These are phyloP conservation scores for Zootermopsis nevadensis DNA, from an alignment of 2,888 invertebrate species.

Conservation along the genomic window DNA sequence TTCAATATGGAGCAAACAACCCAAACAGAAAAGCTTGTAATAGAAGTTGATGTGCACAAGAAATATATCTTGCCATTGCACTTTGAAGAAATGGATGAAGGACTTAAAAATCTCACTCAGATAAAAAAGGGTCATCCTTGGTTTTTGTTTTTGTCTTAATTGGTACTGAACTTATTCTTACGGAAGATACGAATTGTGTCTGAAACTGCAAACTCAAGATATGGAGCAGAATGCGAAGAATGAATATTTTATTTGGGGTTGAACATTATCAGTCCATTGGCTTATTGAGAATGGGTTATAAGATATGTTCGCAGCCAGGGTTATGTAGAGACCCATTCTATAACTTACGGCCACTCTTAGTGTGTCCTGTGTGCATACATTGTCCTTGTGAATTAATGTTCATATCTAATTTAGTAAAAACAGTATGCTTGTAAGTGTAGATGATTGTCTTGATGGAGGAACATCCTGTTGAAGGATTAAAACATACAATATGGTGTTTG, in stretches of 20 bases:
- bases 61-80: slow-evolving; percentile 25
- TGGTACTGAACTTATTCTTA: not conserved
- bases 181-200: not conserved
- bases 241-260: slow-evolving; percentile 1
- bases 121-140: not conserved
- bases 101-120: not conserved
- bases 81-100: not conserved
- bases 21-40: not conserved
- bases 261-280: not conserved
- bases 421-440: not conserved
- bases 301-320: not conserved
- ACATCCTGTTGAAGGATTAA: not conserved
- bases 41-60: slow-evolving; percentile 8
- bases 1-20: not conserved
- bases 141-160: not conserved
- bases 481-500: not conserved
- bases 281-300: not conserved
- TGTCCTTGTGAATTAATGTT: slow-evolving; percentile 13
- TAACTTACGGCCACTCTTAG: not conserved
- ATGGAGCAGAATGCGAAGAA: not conserved
- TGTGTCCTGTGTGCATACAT: slow-evolving; percentile 4
- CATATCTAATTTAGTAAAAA: not conserved
- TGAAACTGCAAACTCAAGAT: not conserved
- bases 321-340: not conserved
- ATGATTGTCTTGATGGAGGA: not conserved